Conservation (phyloP, 2,113 vertebrate species). For the Gnathonemus echidnorhynchus region DNA sequence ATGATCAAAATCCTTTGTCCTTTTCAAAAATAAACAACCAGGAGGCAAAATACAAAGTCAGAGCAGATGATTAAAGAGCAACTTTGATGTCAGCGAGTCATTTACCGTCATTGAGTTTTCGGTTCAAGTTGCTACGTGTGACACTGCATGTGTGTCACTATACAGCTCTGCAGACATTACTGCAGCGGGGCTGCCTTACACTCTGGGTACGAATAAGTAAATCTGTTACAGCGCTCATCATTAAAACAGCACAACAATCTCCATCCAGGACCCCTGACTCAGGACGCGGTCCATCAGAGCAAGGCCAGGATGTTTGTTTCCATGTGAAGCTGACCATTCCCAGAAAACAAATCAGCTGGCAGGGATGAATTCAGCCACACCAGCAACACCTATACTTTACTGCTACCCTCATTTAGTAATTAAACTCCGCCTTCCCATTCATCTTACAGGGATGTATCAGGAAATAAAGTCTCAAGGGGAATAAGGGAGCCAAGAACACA, state of each 20-base stretch:
- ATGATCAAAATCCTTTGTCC: slow-evolving; percentile 27
- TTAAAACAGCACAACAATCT: neutral
- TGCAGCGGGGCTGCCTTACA: neutral
- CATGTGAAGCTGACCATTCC: neutral
- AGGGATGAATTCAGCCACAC: neutral
- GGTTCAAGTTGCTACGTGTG: neutral
- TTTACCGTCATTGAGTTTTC: neutral
- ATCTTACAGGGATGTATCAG: neutral
- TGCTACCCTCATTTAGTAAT: slow-evolving; percentile 15
- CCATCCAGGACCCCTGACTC: neutral
- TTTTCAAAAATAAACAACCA: slow-evolving; percentile 3
- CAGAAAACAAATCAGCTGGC: neutral
- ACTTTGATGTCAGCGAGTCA: neutral
- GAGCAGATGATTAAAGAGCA: neutral
- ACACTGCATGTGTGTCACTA: neutral
- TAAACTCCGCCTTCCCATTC: neutral
- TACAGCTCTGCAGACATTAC: neutral
- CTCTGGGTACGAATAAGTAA: neutral
- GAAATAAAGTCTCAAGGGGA: slow-evolving; percentile 1
- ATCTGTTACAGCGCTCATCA: neutral
- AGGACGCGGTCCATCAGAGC: neutral
- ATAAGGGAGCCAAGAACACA: neutral
- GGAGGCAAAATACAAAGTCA: neutral
- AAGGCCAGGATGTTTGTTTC: neutral
- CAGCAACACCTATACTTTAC: neutral